These are phyloP conservation scores for Phengaris arion DNA, from an alignment of 2,888 invertebrate species.

Conservation along the genomic window DNA sequence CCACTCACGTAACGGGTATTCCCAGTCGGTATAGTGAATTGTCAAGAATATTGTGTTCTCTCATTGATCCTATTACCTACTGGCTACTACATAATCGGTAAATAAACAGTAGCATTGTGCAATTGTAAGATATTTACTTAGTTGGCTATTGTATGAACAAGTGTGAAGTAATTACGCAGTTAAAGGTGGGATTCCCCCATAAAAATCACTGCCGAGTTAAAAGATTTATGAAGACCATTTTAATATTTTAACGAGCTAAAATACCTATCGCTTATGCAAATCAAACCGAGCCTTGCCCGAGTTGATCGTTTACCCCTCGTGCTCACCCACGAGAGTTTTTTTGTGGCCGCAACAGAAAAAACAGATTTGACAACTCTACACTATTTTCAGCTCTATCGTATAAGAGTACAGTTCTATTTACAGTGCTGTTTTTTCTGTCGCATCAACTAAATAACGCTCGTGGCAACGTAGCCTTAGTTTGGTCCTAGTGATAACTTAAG, in stretches of 20 bases:
- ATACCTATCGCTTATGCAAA: too few species aligned
- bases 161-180: conserved; percentile 1
- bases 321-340: too few species aligned
- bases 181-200: background rate
- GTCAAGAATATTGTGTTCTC: background rate
- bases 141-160: conserved; percentile 9
- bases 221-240: background rate
- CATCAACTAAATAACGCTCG: too few species aligned
- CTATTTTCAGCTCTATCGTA: too few species aligned
- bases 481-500: too few species aligned
- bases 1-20: conserved; percentile 11
- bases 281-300: too few species aligned
- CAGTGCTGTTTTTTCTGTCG: too few species aligned
- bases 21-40: background rate
- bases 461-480: too few species aligned
- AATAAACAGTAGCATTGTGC: background rate
- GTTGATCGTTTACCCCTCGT: too few species aligned
- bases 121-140: background rate
- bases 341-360: too few species aligned
- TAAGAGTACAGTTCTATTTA: too few species aligned
- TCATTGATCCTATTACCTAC: background rate
- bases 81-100: background rate
- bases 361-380: too few species aligned
- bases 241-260: background rate
- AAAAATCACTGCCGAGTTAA: background rate